Base-by-base conservation (phyloP, 1,140 invertebrate species). In the Harpegnathos saltator region DNA sequence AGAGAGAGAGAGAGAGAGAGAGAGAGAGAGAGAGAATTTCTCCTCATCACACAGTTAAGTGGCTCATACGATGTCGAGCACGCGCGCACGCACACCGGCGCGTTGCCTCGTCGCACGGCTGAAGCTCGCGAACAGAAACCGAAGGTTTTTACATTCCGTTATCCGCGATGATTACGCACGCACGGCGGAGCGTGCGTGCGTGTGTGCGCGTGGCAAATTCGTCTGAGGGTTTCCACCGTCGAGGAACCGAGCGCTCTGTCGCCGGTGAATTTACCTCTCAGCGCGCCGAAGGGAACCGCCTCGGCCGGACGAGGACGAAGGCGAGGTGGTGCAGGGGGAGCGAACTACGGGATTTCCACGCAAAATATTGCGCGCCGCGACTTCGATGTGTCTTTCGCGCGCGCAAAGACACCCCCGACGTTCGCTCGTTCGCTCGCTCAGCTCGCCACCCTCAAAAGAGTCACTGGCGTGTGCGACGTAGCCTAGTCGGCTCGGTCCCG, bases 401-500 rank as follows among this genome's bases (percentile, higher is more conserved):
- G 26, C 44, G 26, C 44, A 44, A 75, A 48, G 59, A 75, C n/a
- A 63, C 26, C 26, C 73, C 0, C 38, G 38, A 44, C 38, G 38
- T 33, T 72, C 15, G 5, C 38, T 9, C 24, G 1, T 29, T 58
- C 50, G 29, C 22, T 80, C 33, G 69, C 52, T 17, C 7, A n/a
- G 22, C n/a, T n/a, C 66, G 69, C 14, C 78, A 68, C 59, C 63
- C 71, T 82, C 59, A 82, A 77, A 75, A 84, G 82, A 88, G 50
- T 82, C 77, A 86, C 48, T 84, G 69, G 82, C 54, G 73, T 88
- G 68, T 86, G 48, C 82, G 38, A 38, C 62, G n/a, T n/a, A n/a
- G n/a, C n/a, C n/a, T n/a, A 72, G 48, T 54, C 56, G 29, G 61
- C 58, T 85, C 66, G 29, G 22, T 48, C 82, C 17, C 33, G 63